These are phyloP conservation scores for Galbula dea DNA, from an alignment of 2,113 vertebrate species.

Conservation along the genomic window DNA sequence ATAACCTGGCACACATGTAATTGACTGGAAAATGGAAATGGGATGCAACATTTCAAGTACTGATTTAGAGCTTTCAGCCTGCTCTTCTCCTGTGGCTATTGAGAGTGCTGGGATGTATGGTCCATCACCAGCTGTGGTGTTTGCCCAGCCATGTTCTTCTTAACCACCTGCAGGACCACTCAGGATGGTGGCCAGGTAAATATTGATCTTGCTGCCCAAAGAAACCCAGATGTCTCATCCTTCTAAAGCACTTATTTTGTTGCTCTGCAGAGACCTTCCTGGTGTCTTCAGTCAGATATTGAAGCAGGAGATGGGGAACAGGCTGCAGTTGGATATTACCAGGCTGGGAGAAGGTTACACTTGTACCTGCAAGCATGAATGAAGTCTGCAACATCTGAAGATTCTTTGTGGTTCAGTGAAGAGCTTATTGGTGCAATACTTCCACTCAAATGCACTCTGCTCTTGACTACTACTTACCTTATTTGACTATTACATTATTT, in stretches of 20 bases:
- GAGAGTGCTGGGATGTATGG: rapidly evolving
- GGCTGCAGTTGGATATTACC: background rate
- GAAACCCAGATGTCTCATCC: background rate
- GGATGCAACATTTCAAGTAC: no score
- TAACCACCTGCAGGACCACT: background rate
- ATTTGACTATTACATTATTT: background rate
- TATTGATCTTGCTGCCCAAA: background rate
- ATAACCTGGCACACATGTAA: background rate
- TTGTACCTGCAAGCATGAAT: background rate
- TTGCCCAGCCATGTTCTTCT: background rate
- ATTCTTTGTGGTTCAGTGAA: background rate
- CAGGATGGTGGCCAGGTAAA: background rate
- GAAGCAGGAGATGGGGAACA: background rate
- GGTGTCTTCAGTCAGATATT: background rate
- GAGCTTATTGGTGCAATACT: background rate
- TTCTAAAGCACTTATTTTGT: background rate
- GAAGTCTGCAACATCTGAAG: rapidly evolving
- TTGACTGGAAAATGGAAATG: background rate
- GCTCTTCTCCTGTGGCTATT: background rate
- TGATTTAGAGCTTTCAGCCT: rapidly evolving
- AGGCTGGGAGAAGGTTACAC: background rate
- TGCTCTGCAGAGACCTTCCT: background rate
- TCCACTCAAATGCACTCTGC: background rate
- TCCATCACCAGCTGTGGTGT: background rate
- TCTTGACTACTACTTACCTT: background rate